These are phyloP conservation scores for Pachypeltis micranthus DNA, from an alignment of 1,140 invertebrate genomes.

Conservation along the genomic window DNA sequence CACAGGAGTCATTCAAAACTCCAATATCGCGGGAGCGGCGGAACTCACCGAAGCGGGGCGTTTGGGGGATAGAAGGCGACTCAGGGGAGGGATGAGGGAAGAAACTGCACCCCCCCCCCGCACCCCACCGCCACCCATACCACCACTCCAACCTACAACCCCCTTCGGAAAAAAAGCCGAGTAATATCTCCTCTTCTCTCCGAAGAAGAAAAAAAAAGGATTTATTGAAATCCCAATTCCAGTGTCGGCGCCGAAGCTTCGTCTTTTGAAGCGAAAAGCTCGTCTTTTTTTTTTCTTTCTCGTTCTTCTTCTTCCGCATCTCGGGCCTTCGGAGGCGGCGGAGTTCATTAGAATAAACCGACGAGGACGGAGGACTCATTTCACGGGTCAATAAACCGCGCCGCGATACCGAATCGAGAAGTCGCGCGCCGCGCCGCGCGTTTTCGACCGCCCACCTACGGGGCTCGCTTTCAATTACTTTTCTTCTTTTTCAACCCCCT, in stretches of 20 bases:
- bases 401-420: background rate
- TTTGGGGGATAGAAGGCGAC: background rate
- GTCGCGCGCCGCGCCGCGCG: background rate
- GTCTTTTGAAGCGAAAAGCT: background rate
- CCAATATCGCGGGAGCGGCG: slow-evolving; percentile 4
- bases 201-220: slow-evolving; percentile 1
- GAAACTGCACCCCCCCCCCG: background rate
- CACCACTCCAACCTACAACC: background rate
- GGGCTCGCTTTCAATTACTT: background rate
- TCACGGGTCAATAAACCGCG: background rate
- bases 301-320: background rate
- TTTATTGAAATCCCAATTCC: slow-evolving; percentile 12
- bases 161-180: background rate
- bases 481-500: background rate
- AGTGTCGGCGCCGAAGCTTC: background rate
- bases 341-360: slow-evolving; percentile 7
- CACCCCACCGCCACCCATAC: too few species aligned
- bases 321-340: background rate
- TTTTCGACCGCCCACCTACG: background rate
- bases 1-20: slow-evolving; percentile 10
- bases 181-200: background rate
- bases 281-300: background rate
- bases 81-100: background rate
- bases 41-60: background rate
- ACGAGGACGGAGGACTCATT: background rate